phyloP scores from a whole-genome alignment of 2,113 vertebrate genomes.

The Ramphastos sulfuratus region DNA sequence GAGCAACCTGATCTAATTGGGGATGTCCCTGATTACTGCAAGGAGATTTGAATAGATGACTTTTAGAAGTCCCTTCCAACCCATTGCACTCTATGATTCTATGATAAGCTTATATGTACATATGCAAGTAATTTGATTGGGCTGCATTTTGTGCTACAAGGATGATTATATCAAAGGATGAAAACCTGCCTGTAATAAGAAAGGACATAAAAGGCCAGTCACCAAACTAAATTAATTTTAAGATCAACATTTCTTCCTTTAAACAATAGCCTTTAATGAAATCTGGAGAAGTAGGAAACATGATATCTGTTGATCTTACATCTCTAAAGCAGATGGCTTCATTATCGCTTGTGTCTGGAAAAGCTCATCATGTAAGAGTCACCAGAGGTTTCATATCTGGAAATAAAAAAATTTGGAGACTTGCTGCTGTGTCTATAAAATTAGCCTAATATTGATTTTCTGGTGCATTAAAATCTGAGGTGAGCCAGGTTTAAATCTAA shows the following conservation, averaged over 20 bases:
- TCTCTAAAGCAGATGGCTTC: slow-evolving; percentile 20
- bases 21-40: no score
- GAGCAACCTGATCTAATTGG: no score
- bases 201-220: neutral
- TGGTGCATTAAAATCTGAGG: slow-evolving; percentile 62
- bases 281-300: neutral
- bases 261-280: neutral
- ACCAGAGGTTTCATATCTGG: slow-evolving; percentile 37
- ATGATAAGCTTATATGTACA: neutral
- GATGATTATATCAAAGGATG: neutral
- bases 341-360: neutral
- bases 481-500: slow-evolving; percentile 32
- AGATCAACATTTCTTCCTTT: neutral
- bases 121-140: neutral
- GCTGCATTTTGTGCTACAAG: neutral
- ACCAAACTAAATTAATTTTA: neutral
- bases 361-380: slow-evolving; percentile 39
- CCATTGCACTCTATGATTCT: no score
- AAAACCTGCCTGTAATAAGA: neutral
- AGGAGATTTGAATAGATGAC: no score
- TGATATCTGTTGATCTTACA: neutral
- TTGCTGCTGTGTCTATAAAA: slow-evolving; percentile 19
- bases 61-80: no score
- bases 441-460: slow-evolving; percentile 60
- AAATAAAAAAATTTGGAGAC: slow-evolving; percentile 44